Base-by-base conservation (phyloP, 2,888 invertebrate species). In the Chrysina gloriosa region DNA sequence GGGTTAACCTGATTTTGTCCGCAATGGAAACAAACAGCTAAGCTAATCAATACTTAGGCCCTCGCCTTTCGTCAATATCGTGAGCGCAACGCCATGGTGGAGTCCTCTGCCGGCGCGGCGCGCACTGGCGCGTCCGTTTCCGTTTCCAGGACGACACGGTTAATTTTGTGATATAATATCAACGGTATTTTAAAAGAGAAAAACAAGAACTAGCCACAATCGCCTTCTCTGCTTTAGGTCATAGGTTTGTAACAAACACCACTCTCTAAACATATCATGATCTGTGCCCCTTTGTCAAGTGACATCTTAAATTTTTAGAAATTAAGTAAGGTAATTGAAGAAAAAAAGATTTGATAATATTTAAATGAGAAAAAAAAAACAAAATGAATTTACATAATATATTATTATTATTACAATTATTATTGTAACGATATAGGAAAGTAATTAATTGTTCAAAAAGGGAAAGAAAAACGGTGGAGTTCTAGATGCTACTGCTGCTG, bases 231-330 rank as follows among this genome's bases (percentile, higher is more conserved):
- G 83, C 84, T 84, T 84, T 84, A 85, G 84, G 80, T 81, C 82
- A 82, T 83, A 83, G 82, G 82, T 80, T 81, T 80, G 83, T 86
- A 86, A 87, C 88, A 89, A 89, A 88, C 87, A 86, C 89, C 88
- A 88, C 87, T 87, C 88, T 89, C 89, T 88, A 90, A 89, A 90
- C 90, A 90, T 90, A 90, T 90, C 90, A 90, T 85, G 89, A 88
- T 88, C 88, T 89, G 90, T 90, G 90, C 90, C 90, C 90, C 89
- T 88, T n/a, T 89, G 88, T 88, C 88, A 85, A 85, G 84, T 84
- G 84, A 84, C 84, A 84, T 84, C 84, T 84, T 85, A 85, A 85
- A 85, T 82, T 82, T 76, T 82, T 83, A 83, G 81, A 78, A 81
- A 82, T 81, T 83, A 81, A 76, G 80, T 78, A 77, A 81, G 79